Evolutionary conservation across 2,797 vertebrate species (phyloP), one percentile per base, ranked within the genome.

Genomic region (Paguma larvata): DNA sequence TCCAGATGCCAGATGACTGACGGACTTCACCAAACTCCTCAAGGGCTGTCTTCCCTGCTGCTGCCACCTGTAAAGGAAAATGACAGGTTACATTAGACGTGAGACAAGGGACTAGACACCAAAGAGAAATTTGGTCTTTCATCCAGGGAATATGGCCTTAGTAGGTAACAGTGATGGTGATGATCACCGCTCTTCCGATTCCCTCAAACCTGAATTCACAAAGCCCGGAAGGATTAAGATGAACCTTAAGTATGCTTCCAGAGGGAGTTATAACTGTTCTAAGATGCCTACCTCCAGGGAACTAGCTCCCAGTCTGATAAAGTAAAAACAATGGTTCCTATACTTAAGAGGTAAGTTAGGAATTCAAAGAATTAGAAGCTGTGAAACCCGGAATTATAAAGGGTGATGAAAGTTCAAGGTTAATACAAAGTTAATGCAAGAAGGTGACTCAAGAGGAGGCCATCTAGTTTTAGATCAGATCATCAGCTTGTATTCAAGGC

Each of bases 21-120:
- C 5, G 72, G 83, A 91, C 77, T 79, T 93, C 59, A 85, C 51
- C 5, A 10, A 65, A 88, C 91, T 96, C 75, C 41, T 98, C 94
- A 97, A 63, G 84, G 85, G 78, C 51, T 86, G 83, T 95, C 72
- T 48, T 59, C 87, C 86, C 94, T 95, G 51, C 67, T 96, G 93
- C 62, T 89, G 90, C 79, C 82, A 93, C 68, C 98, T 98, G 92
- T 48, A 94, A 97, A 83, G 46, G 79, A 96, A 96, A 96, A 95
- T 87, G 68, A 97, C 72, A 98, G 53, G 67, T 88, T 80, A 70
- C 9, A 95, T 97, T 83, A 97, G 79, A 91, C 10, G 82, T 56
- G 75, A 88, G 65, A 72, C 51, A 96, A 92, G 62, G 44, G 38
- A 84, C 38, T 32, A 68, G 41, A 92, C 12, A 80, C 30, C 59